phyloP scores from a whole-genome alignment of 2,113 vertebrate species.

The Rousettus leschenaultii region DNA sequence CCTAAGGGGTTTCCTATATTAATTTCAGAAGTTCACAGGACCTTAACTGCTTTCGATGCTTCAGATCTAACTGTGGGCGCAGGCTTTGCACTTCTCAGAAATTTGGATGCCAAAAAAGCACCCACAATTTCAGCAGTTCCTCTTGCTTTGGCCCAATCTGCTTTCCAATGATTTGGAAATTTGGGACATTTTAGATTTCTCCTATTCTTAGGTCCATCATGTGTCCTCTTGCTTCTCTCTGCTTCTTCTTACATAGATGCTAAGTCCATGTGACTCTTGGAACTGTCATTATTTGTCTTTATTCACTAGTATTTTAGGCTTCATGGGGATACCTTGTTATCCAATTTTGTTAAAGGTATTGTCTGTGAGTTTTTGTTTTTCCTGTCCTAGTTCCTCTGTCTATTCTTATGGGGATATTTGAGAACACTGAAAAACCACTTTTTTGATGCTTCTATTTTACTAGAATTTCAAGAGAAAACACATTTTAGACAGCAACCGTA shows the following conservation, averaged over 20 bases:
- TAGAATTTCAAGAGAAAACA: slow-evolving; percentile 13
- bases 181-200: background rate
- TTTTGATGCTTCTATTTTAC: background rate
- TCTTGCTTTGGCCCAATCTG: background rate
- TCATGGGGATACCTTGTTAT: background rate
- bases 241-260: background rate
- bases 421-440: background rate
- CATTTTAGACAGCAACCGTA: background rate
- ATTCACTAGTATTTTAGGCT: background rate
- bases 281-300: background rate
- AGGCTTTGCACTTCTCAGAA: background rate
- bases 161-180: background rate
- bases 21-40: background rate
- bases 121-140: background rate
- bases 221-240: background rate
- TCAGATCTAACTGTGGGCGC: background rate
- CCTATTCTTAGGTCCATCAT: background rate
- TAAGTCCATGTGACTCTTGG: background rate
- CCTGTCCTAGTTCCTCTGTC: background rate
- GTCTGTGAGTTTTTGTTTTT: background rate
- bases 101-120: background rate
- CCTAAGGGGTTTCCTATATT: background rate
- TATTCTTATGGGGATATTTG: background rate
- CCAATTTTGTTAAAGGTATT: background rate
- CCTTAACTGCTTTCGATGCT: background rate